phyloP scores from a whole-genome alignment of 2,113 vertebrate species.

The Cebidichthys violaceus region DNA sequence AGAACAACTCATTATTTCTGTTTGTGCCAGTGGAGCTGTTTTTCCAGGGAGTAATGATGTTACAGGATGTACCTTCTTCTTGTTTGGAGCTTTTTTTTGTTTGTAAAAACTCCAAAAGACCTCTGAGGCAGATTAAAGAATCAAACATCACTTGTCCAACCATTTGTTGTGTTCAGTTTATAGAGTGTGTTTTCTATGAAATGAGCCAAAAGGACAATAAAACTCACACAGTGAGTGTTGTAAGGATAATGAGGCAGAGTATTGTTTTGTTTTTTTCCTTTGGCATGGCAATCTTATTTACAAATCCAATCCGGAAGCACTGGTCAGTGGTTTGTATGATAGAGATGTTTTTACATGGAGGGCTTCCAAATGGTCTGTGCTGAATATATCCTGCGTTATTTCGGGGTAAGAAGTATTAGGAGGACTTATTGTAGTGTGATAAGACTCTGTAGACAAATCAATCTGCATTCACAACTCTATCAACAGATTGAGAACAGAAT shows the following conservation, averaged over 20 bases:
- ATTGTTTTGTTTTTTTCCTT: conserved; percentile 6
- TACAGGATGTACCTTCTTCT: background rate
- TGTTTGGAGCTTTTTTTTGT: background rate
- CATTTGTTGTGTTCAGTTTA: background rate
- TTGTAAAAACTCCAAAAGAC: conserved; percentile 1
- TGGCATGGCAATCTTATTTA: background rate
- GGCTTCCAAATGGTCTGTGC: background rate
- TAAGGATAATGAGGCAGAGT: background rate
- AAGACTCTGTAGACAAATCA: background rate
- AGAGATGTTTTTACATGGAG: background rate
- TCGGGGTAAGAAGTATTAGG: background rate
- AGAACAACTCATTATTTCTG: conserved; percentile 23
- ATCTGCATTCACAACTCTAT: background rate
- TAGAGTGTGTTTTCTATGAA: background rate
- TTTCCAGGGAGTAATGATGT: background rate
- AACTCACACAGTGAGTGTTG: background rate
- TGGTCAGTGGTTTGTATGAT: conserved; percentile 15
- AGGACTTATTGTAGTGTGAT: background rate
- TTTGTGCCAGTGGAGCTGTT: background rate
- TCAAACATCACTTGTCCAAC: background rate
- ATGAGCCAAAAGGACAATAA: background rate
- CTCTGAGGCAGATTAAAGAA: background rate
- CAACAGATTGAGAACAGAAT: background rate
- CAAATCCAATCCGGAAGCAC: background rate
- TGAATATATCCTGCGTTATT: background rate